These are phyloP conservation scores for Pleuronectes platessa DNA, from an alignment of 2,113 vertebrate species.

Conservation along the genomic window DNA sequence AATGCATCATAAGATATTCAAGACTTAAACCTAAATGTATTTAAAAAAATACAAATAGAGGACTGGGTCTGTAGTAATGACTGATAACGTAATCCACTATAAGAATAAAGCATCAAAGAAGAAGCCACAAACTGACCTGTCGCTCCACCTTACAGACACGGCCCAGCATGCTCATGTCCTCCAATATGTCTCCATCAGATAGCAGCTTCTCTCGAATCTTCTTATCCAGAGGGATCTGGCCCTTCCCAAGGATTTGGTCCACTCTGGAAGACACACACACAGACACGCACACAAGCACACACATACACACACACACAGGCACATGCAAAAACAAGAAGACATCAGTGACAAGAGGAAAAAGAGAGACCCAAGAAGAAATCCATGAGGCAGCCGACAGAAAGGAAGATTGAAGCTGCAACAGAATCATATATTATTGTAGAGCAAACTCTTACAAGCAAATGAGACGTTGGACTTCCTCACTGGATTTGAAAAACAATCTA, in stretches of 20 bases:
- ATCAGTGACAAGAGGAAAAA: constrained; percentile 1
- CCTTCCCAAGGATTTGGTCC: constrained; percentile 97
- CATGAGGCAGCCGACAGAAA: constrained; percentile 7
- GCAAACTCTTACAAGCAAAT: background rate
- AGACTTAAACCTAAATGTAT: too few relatives aligned
- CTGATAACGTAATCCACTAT: background rate
- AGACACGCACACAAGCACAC: constrained; percentile 1
- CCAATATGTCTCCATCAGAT: constrained; percentile 89
- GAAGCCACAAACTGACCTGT: constrained; percentile 84
- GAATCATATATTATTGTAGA: background rate
- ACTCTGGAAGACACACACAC: constrained; percentile 81
- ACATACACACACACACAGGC: constrained; percentile 8
- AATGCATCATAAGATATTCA: too few relatives aligned
- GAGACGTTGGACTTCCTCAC: constrained; percentile 15
- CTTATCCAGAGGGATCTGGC: constrained; percentile 94
- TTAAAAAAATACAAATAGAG: background rate
- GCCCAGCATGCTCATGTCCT: constrained; percentile 97
- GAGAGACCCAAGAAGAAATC: constrained; percentile 3
- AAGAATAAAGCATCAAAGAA: background rate
- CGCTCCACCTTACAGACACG: constrained; percentile 98
- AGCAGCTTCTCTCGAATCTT: constrained; percentile 93
- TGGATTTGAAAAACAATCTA: constrained; percentile 26
- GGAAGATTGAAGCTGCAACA: constrained; percentile 11
- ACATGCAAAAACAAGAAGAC: constrained; percentile 7
- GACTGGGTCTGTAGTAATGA: background rate